phyloP scores from a whole-genome alignment of 2,888 invertebrate species.

The Pyrrhia umbra region DNA sequence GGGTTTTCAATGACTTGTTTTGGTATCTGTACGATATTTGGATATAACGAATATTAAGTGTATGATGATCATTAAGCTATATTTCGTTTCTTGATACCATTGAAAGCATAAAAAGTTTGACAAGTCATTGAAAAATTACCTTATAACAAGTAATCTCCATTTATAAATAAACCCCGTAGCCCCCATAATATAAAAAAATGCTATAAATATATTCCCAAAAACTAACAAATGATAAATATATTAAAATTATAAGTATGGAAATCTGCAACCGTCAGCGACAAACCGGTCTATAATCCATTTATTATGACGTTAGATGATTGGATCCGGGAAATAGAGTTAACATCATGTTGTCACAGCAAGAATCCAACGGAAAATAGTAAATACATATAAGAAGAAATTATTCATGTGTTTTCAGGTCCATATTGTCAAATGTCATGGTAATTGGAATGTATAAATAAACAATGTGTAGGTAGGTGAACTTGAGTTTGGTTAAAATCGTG shows the following conservation, averaged over 20 bases:
- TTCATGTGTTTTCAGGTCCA: neutral
- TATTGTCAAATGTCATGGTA: neutral
- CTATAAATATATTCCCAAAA: slow-evolving; percentile 32
- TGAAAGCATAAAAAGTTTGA: neutral
- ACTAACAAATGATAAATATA: neutral
- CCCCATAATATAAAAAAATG: too few species aligned
- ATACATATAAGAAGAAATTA: neutral
- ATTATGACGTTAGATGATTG: neutral
- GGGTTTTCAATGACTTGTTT: slow-evolving; percentile 16
- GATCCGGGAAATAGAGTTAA: too few species aligned
- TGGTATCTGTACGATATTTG: neutral
- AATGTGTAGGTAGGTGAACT: slow-evolving; percentile 35
- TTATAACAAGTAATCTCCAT: slow-evolving; percentile 17
- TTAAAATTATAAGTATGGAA: neutral
- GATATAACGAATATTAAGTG: neutral
- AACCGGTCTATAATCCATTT: neutral
- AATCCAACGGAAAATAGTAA: too few species aligned
- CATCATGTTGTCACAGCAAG: too few species aligned
- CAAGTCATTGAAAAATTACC: slow-evolving; percentile 10
- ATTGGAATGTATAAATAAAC: neutral
- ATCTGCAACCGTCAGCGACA: neutral
- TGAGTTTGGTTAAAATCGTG: slow-evolving; percentile 1
- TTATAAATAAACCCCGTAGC: slow-evolving; percentile 34
- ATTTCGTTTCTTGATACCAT: neutral
- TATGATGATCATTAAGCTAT: neutral